Evolutionary conservation across 2,888 invertebrate species (phyloP), one percentile per base, ranked within the genome.

Genomic region (Bombylius discolor): DNA sequence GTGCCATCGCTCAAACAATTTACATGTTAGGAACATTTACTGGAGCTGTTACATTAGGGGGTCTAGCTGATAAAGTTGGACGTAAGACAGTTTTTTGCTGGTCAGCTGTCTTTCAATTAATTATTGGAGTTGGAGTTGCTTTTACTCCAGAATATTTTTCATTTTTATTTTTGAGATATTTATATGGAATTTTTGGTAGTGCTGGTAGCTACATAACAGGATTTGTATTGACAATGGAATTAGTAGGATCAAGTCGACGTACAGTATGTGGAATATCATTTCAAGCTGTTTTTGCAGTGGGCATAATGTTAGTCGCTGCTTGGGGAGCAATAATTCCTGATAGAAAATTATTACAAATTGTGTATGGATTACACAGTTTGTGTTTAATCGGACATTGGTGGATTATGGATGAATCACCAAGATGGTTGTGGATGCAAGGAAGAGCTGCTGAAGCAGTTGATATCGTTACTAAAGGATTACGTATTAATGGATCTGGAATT

Each of bases 371-470:
- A 39, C 91, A 91, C 65, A 81, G 85, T 52, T 71, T 82, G 23
- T 68, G 89, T 0, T 77, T 91, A 1, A 71, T 90, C 42, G 85
- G 82, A 2, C 89, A 91, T 67, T 89, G 88, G 80, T 90, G 91
- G 91, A 73, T 89, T 5, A 85, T 92, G 81, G 90, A 91, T 64
- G 91, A 92, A 74, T 91, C 90, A 8, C 89, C 90, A 0, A 79
- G 90, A 14, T 92, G 91, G 91, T 72, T 91, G 8, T 91, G 91
- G 90, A 82, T 85, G 44, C 88, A 90, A 68, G 90, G 89, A 1
- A 78, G 84, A 50, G 76, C 79, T 0, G 78, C 79, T 52, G 87
- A 90, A 71, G 84, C 90, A 0, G 79, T 89, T 0, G 78, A 79
- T 11, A 88, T 91, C 59, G 80, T 89, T 5, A 79, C 82, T 62